Base-by-base conservation (phyloP, 2,797 vertebrate genomes). In the Forpus xanthops region DNA sequence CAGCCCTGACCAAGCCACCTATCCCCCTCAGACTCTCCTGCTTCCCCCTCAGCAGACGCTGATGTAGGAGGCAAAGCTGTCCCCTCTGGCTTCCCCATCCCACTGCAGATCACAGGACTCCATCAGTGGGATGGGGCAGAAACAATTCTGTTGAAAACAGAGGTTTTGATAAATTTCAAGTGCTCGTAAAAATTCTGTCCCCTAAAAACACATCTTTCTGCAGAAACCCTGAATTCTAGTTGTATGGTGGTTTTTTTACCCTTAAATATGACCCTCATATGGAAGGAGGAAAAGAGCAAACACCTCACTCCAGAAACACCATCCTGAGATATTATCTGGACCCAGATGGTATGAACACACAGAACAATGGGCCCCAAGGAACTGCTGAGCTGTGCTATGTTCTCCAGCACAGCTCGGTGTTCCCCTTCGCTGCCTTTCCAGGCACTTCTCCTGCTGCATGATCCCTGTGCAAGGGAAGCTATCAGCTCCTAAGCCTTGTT, bases 11-110 rank as follows among this genome's bases (percentile, higher is more conserved):
- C 62, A 20, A 24, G 41, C 10, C 33, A 58, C 72, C 52, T 53
- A 24, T 1, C 23, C 4, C 0, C 52, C 49, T 55, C 6, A 1
- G 31, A 12, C 1, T 14, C 7, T 15, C 3, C 5, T 1, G 3
- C 35, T 49, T 39, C 35, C 56, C 65, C 52, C 56, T 44, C 4
- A 2, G 37, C n/a, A 89, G 18, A 12, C 11, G 17, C 2, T 0
- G 0, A 9, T 8, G 23, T 5, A 47, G 17, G 9, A 79, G 27
- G 23, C 24, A 77, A 74, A 67, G 24, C 70, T 24, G 23, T 11
- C 21, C 44, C 21, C 15, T 14, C 41, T 6, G 9, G n/a, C 23
- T 85, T 11, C 8, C 15, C 19, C 47, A 73, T 28, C 35, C 44
- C 61, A 79, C 14, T 3, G 1, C 9, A 6, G 28, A 44, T 44